Conservation (phyloP, 1,140 invertebrate genomes). For the Wiebesia pumilae region DNA sequence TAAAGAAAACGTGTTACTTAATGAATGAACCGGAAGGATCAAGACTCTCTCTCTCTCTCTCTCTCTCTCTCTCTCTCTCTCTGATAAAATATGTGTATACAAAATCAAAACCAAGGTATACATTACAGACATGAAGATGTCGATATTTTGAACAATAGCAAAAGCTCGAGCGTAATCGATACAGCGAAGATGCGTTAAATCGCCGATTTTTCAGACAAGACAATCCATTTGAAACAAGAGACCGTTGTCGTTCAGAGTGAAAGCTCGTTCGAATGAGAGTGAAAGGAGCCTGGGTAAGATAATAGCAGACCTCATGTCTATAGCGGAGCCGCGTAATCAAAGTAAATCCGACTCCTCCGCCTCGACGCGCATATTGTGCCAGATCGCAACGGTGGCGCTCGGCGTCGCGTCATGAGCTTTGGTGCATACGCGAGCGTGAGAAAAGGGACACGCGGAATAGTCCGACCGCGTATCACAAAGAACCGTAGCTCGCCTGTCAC, state of each 20-base stretch:
- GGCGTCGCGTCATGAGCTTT: background rate
- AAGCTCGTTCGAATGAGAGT: background rate
- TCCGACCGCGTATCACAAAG: slow-evolving; percentile 24
- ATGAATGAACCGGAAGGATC: too few species aligned
- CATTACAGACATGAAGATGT: too few species aligned
- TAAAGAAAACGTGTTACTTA: too few species aligned
- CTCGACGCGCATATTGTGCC: background rate
- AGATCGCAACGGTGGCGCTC: background rate
- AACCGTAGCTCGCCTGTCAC: background rate
- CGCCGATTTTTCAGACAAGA: too few species aligned
- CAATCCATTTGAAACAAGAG: too few species aligned
- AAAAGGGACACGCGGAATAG: background rate
- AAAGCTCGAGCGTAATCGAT: too few species aligned
- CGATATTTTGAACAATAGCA: too few species aligned
- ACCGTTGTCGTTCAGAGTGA: background rate
- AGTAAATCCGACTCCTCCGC: background rate
- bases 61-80: too few species aligned
- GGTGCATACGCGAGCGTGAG: slow-evolving; percentile 19
- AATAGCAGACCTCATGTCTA: background rate
- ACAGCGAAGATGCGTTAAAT: too few species aligned
- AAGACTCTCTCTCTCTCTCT: too few species aligned
- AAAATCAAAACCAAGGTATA: too few species aligned
- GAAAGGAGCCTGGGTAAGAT: background rate
- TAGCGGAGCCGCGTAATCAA: background rate
- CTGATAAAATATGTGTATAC: too few species aligned